Evolutionary conservation across 2,888 invertebrate species (phyloP).

Genomic region (Ophion costatus): DNA sequence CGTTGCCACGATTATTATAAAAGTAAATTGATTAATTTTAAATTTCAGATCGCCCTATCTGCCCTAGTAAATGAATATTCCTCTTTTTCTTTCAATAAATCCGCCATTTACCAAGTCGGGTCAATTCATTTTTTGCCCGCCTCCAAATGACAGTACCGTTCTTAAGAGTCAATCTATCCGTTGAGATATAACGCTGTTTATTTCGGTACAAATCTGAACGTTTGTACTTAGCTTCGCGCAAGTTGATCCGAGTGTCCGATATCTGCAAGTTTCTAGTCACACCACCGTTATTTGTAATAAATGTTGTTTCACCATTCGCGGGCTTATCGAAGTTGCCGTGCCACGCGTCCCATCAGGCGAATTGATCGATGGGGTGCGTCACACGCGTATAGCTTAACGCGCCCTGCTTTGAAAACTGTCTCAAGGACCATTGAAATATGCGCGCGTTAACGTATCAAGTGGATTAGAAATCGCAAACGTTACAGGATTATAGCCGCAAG

Average conservation of each 20-base stretch:
- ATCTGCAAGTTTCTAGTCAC: background rate
- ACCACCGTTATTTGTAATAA: background rate
- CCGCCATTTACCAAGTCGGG: background rate
- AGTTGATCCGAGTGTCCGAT: background rate
- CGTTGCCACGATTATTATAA: too few species aligned
- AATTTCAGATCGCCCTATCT: too few species aligned
- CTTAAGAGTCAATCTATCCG: background rate
- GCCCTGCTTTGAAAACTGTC: constrained; percentile 28
- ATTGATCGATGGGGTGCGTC: constrained; percentile 7
- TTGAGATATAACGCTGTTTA: background rate
- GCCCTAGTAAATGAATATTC: too few species aligned
- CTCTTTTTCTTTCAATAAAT: background rate
- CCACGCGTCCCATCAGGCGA: background rate
- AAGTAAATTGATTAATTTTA: too few species aligned
- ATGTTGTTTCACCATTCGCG: background rate
- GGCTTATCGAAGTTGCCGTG: background rate
- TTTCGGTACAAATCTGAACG: background rate
- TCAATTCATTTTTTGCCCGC: background rate
- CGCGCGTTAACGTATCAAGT: constrained; percentile 30
- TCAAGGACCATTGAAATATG: constrained; percentile 46
- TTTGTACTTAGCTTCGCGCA: background rate
- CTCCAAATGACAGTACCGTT: constrained; percentile 4
- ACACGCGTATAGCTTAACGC: background rate
- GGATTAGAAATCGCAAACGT: constrained; percentile 32
- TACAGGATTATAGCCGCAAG: constrained; percentile 36